phyloP scores from a whole-genome alignment of 1,140 invertebrate genomes.

The Ladona fulva region DNA sequence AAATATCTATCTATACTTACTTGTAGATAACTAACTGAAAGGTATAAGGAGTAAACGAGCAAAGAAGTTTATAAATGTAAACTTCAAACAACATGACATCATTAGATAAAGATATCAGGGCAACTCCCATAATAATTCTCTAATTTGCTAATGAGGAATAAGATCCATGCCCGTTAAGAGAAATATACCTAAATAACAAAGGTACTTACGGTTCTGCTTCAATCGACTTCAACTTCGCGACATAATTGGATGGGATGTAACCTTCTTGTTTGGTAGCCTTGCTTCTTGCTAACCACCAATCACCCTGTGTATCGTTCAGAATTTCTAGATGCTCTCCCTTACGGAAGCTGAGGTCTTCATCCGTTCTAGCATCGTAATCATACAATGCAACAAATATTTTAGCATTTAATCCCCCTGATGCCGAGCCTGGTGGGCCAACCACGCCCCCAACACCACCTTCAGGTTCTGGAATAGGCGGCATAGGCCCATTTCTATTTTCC shows the following conservation, averaged over 20 bases:
- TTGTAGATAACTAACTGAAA: too few species aligned
- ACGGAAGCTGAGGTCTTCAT: slow-evolving; percentile 96
- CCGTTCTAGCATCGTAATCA: slow-evolving; percentile 97
- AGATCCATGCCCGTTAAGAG: too few species aligned
- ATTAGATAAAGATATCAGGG: too few species aligned
- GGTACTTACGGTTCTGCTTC: slow-evolving; percentile 96
- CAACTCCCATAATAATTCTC: too few species aligned
- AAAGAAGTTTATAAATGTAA: too few species aligned
- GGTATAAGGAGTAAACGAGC: too few species aligned
- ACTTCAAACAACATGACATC: too few species aligned
- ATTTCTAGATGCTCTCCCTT: slow-evolving; percentile 98
- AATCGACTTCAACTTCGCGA: slow-evolving; percentile 96
- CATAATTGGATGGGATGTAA: slow-evolving; percentile 99
- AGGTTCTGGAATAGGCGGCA: slow-evolving; percentile 50
- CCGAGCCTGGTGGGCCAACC: slow-evolving; percentile 12
- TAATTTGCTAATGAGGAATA: too few species aligned
- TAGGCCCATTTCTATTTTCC: slow-evolving; percentile 35
- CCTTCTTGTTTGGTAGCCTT: slow-evolving; percentile 91
- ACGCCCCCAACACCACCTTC: slow-evolving; percentile 33
- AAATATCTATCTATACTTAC: too few species aligned
- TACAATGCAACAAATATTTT: slow-evolving; percentile 95
- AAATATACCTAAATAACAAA: too few species aligned
- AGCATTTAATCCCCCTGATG: slow-evolving; percentile 44
- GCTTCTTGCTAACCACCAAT: slow-evolving; percentile 98
- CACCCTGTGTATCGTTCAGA: slow-evolving; percentile 94